phyloP scores from a whole-genome alignment of 2,888 invertebrate species.

The Tolmerus cingulatus region DNA sequence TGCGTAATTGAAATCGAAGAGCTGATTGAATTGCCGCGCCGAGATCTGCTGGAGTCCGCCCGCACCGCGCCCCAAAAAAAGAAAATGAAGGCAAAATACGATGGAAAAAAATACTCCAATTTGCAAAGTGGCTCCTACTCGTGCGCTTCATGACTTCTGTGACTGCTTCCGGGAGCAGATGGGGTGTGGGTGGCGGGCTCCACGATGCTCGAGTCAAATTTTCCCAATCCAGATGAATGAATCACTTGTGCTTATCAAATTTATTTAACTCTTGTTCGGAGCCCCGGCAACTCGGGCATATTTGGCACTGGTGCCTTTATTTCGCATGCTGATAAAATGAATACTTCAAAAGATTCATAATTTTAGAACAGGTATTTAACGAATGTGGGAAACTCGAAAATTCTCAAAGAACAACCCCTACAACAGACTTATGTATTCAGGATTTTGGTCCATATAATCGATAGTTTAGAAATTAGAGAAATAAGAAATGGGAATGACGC shows the following conservation, averaged over 20 bases:
- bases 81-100: not conserved
- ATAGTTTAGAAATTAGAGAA: too few relatives aligned
- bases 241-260: not conserved
- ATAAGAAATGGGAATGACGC: too few relatives aligned
- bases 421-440: too few relatives aligned
- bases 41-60: not conserved
- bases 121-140: constrained; percentile 10
- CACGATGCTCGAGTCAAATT: not conserved
- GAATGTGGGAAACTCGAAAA: too few relatives aligned
- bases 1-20: constrained; percentile 43
- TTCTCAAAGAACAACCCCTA: too few relatives aligned
- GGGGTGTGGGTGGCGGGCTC: not conserved
- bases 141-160: not conserved
- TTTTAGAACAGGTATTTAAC: too few relatives aligned
- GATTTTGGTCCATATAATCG: too few relatives aligned
- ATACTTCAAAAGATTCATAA: too few relatives aligned
- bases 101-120: not conserved
- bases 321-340: too few relatives aligned
- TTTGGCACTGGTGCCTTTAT: not conserved
- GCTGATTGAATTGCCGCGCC: constrained; percentile 40
- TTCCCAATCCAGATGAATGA: not conserved
- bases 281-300: not conserved
- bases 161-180: not conserved
- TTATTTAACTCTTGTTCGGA: not conserved
- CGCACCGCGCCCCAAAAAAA: not conserved